These are phyloP conservation scores for Manis crassicaudata DNA, from an alignment of 2,797 vertebrate species.

Conservation along the genomic window DNA sequence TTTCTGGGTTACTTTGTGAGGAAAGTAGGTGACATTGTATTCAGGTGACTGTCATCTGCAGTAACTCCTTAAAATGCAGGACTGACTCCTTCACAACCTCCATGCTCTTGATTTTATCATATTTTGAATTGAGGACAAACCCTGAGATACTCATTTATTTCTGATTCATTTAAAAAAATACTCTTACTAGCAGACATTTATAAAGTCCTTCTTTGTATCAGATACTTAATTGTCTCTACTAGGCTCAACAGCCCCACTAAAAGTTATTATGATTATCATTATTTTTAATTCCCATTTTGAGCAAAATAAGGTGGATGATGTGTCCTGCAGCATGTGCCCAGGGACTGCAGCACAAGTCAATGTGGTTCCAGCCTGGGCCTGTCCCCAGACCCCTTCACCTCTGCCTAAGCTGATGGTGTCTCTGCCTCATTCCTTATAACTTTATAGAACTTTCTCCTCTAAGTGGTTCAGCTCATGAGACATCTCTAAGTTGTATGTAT, in stretches of 20 bases:
- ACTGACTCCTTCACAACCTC: not conserved
- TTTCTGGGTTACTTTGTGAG: not conserved
- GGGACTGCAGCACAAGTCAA: rapidly evolving
- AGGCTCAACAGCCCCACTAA: not conserved
- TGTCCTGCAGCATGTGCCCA: rapidly evolving
- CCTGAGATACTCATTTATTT: not conserved
- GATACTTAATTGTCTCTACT: not conserved
- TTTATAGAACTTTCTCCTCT: not conserved
- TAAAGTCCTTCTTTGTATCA: not conserved
- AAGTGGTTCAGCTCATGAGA: not conserved
- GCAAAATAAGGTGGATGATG: not conserved
- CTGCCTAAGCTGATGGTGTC: not conserved
- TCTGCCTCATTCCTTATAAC: not conserved
- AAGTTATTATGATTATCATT: not conserved
- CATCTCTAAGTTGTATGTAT: not conserved
- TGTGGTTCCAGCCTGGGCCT: rapidly evolving
- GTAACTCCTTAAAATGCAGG: not conserved
- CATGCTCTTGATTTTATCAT: not conserved
- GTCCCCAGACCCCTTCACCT: rapidly evolving
- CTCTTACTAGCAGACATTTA: not conserved
- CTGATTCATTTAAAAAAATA: not conserved
- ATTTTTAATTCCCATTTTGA: not conserved
- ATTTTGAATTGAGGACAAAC: not conserved
- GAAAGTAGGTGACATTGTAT: not conserved
- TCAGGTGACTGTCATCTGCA: not conserved